Evolutionary conservation across 2,113 vertebrate genomes (phyloP).

Genomic region (Craseonycteris thonglongyai): DNA sequence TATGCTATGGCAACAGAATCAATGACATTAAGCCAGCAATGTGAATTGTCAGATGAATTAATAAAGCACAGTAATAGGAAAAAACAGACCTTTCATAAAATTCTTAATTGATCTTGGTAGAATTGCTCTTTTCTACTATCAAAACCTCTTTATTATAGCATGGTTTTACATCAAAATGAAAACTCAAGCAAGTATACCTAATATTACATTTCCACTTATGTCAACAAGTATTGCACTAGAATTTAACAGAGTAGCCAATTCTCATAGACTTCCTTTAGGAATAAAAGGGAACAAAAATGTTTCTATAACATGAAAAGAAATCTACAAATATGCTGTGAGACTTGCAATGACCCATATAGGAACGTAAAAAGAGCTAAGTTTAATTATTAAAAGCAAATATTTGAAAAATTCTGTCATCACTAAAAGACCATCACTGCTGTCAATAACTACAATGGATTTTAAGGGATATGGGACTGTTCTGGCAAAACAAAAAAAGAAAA

Average conservation of each 20-base stretch:
- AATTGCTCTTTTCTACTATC: conserved; percentile 45
- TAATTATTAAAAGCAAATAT: conserved; percentile 60
- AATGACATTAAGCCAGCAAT: conserved; percentile 55
- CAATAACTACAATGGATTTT: conserved; percentile 58
- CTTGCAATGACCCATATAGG: conserved; percentile 6
- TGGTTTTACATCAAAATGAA: conserved; percentile 54
- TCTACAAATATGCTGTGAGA: not conserved
- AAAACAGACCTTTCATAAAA: conserved; percentile 67
- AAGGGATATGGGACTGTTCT: conserved; percentile 57
- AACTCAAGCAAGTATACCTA: conserved; percentile 59
- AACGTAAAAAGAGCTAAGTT: conserved; percentile 36
- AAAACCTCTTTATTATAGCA: conserved; percentile 32
- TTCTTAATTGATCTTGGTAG: conserved; percentile 45
- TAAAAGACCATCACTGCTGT: conserved; percentile 24
- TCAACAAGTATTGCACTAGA: conserved; percentile 19
- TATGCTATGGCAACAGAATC: conserved; percentile 61
- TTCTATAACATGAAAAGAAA: not conserved
- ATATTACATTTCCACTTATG: conserved; percentile 32
- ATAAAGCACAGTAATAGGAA: conserved; percentile 39
- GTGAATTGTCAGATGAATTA: conserved; percentile 68
- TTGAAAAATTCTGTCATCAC: conserved; percentile 62
- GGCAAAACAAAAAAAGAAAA: conserved; percentile 63
- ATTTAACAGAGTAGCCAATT: conserved; percentile 11
- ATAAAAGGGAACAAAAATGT: not conserved
- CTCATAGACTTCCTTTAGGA: conserved; percentile 23